phyloP scores from a whole-genome alignment of 2,888 invertebrate genomes.

The Spilosoma lubricipeda region DNA sequence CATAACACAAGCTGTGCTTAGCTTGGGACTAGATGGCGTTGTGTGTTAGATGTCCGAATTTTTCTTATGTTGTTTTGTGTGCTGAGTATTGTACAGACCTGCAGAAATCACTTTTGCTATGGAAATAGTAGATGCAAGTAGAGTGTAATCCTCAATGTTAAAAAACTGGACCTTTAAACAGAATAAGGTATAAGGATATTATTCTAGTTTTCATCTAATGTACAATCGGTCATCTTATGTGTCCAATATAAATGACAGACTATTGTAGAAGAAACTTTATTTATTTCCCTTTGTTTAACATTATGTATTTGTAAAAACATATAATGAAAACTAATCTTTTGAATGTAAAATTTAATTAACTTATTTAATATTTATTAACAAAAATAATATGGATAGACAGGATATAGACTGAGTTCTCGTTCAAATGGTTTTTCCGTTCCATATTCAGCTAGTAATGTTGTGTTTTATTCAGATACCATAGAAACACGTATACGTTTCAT shows the following conservation, averaged over 20 bases:
- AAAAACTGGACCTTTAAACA: background rate
- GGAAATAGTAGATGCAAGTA: background rate
- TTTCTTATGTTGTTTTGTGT: background rate
- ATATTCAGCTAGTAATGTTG: background rate
- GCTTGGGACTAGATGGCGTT: no score
- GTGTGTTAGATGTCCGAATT: no score
- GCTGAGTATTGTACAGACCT: background rate
- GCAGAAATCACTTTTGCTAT: background rate
- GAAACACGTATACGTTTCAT: background rate
- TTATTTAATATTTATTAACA: no score
- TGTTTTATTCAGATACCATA: conserved; percentile 4
- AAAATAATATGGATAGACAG: no score
- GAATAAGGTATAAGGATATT: background rate
- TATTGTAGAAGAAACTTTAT: background rate
- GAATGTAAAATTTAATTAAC: no score
- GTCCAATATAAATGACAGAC: background rate
- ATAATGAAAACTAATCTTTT: no score
- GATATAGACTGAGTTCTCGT: background rate
- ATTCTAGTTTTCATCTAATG: background rate
- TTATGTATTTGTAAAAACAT: no score
- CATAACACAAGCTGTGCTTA: no score
- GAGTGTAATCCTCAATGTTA: background rate
- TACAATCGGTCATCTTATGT: no score
- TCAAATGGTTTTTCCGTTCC: background rate
- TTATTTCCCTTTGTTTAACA: no score